These are phyloP conservation scores for Hydropsyche betteni DNA, from an alignment of 2,888 invertebrate species.

Conservation along the genomic window DNA sequence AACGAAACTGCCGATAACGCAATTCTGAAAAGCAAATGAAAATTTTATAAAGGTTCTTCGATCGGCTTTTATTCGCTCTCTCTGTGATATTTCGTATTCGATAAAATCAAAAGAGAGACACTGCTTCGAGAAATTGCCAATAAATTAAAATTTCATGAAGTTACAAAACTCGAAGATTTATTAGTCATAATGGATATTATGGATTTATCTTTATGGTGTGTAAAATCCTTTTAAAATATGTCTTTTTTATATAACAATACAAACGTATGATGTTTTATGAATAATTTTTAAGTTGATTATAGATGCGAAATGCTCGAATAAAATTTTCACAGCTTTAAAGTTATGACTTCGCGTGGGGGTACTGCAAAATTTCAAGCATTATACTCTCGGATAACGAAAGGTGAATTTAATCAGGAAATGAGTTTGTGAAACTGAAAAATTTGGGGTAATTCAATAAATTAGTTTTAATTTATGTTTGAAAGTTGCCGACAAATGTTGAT, in stretches of 20 bases:
- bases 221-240: too few species aligned
- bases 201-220: too few species aligned
- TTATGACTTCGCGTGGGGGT: too few species aligned
- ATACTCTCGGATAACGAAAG: too few species aligned
- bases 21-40: slow-evolving; percentile 19
- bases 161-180: slow-evolving; percentile 11
- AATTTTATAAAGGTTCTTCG: slow-evolving; percentile 17
- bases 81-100: slow-evolving; percentile 6
- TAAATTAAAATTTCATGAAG: slow-evolving; percentile 9
- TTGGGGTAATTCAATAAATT: not conserved
- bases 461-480: slow-evolving; percentile 5
- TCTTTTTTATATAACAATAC: too few species aligned
- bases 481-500: not conserved
- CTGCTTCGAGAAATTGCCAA: not conserved
- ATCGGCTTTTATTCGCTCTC: not conserved
- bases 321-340: too few species aligned
- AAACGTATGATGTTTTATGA: too few species aligned
- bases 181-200: not conserved
- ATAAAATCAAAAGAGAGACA: slow-evolving; percentile 14
- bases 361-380: too few species aligned
- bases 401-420: too few species aligned
- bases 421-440: too few species aligned
- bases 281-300: too few species aligned
- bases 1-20: slow-evolving; percentile 9
- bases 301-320: too few species aligned